Conservation (phyloP, 2,797 vertebrate species). For the Cynopterus sphinx region DNA sequence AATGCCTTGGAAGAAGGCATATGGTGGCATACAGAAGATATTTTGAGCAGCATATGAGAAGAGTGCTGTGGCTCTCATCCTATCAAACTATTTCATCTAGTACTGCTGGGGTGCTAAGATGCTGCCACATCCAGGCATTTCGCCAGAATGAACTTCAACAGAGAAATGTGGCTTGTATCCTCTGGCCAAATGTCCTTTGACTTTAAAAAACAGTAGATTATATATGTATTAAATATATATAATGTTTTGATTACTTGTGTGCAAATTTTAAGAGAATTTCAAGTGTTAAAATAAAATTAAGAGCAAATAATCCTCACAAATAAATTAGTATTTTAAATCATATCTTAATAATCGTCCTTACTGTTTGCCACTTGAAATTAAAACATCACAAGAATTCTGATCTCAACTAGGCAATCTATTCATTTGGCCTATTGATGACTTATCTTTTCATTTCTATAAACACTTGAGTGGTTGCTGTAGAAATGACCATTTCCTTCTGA, state of each 20-base stretch:
- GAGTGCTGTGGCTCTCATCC: neutral
- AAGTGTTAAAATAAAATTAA: constrained; percentile 23
- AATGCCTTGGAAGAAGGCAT: neutral
- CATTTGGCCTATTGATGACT: neutral
- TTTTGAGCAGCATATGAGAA: neutral
- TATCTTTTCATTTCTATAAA: neutral
- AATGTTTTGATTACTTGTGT: neutral
- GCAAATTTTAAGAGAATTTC: constrained; percentile 19
- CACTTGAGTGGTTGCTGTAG: neutral
- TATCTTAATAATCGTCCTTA: neutral
- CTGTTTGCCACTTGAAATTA: neutral
- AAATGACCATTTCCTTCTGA: neutral
- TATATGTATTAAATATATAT: too few species aligned
- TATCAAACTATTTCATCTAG: neutral
- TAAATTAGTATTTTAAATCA: constrained; percentile 40
- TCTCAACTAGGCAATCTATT: neutral
- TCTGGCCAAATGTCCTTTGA: neutral
- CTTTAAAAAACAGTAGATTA: neutral
- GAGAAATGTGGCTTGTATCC: neutral
- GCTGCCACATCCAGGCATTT: neutral
- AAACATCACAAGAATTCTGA: constrained; percentile 11
- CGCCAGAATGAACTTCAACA: neutral
- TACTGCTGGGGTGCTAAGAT: neutral
- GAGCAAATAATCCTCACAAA: neutral
- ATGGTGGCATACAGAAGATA: neutral